Conservation (phyloP, 2,888 invertebrate species). For the Dorcus parallelipipedus region DNA sequence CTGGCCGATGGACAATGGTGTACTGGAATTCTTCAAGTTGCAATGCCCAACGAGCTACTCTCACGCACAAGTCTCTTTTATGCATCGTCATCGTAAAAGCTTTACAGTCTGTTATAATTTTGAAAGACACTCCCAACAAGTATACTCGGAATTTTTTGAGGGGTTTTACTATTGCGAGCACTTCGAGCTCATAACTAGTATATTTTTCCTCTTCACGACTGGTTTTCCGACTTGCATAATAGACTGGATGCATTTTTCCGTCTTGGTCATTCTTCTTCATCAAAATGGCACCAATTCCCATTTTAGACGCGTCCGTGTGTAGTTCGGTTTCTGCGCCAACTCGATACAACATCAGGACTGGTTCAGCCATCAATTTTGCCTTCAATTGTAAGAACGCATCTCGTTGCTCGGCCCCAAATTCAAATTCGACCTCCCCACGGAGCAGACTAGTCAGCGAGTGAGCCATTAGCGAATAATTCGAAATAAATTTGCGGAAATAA, state of each 20-base stretch:
- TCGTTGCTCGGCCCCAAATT: conserved; percentile 14
- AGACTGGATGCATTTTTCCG: conserved; percentile 32
- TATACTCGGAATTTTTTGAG: conserved; percentile 38
- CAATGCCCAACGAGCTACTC: conserved; percentile 36
- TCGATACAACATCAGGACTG: conserved; percentile 21
- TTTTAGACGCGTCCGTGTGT: conserved; percentile 30
- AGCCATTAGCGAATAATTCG: background rate
- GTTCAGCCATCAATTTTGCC: conserved; percentile 13
- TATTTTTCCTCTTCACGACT: conserved; percentile 33
- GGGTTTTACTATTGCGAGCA: conserved; percentile 36
- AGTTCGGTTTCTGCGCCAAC: conserved; percentile 19
- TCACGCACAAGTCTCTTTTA: conserved; percentile 16
- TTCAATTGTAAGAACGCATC: conserved; percentile 23
- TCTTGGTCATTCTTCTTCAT: conserved; percentile 26
- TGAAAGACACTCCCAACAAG: conserved; percentile 32
- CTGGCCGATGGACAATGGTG: conserved; percentile 31
- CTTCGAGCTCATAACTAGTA: conserved; percentile 40
- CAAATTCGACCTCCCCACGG: conserved; percentile 14
- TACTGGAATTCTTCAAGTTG: conserved; percentile 33
- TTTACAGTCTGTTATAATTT: conserved; percentile 38
- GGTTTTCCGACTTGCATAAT: conserved; percentile 36
- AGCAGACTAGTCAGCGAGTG: conserved; percentile 29
- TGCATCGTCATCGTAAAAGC: conserved; percentile 37
- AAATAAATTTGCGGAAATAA: conserved; percentile 8
- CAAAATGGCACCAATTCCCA: conserved; percentile 30